Percentiles rank a stretch among this genome's conserved stretches.
Conservation (phyloP, 2,797 vertebrate genomes). For the Mallotus villosus region DNA sequence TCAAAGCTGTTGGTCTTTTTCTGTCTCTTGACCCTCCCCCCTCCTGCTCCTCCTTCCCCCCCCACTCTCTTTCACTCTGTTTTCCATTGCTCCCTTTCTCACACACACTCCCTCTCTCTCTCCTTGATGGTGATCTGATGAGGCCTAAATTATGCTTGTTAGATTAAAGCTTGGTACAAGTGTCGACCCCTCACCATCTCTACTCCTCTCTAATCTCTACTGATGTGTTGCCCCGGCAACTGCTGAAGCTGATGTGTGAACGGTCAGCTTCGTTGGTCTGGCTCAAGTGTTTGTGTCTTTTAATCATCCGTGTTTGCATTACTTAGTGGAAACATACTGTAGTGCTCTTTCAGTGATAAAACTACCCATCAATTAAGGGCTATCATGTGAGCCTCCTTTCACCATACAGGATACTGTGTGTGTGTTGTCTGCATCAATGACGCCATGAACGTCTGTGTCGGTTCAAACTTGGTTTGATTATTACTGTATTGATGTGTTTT, state of each 20-base stretch:
- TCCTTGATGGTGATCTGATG: conserved; percentile 43
- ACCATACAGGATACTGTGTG: conserved; percentile 12
- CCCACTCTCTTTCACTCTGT: conserved; percentile 14
- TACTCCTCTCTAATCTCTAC: conserved; percentile 30
- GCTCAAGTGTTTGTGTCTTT: conserved; percentile 14
- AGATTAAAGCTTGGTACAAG: conserved; percentile 37
- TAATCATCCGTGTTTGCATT: conserved; percentile 29
- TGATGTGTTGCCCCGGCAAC: conserved; percentile 26
- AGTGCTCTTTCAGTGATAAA: conserved; percentile 27
- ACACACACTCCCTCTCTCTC: conserved; percentile 20
- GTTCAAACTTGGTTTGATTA: background rate
- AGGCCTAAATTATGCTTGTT: conserved; percentile 36
- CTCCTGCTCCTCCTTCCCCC: conserved; percentile 11
- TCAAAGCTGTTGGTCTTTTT: conserved; percentile 27
- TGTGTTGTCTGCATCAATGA: background rate
- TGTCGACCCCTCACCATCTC: conserved; percentile 13
- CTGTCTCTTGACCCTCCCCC: conserved; percentile 14
- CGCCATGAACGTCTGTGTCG: background rate
- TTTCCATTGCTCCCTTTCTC: conserved; percentile 12
- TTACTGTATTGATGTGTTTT: conserved; percentile 17
- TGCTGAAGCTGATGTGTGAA: conserved; percentile 5
- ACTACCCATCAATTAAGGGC: conserved; percentile 32
- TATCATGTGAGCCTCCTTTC: conserved; percentile 20
- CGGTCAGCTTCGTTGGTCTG: conserved; percentile 13
- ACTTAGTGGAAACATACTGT: conserved; percentile 30